Evolutionary conservation across 2,888 invertebrate species (phyloP), one percentile per base, ranked within the genome.

Genomic region (Rhingia rostrata): DNA sequence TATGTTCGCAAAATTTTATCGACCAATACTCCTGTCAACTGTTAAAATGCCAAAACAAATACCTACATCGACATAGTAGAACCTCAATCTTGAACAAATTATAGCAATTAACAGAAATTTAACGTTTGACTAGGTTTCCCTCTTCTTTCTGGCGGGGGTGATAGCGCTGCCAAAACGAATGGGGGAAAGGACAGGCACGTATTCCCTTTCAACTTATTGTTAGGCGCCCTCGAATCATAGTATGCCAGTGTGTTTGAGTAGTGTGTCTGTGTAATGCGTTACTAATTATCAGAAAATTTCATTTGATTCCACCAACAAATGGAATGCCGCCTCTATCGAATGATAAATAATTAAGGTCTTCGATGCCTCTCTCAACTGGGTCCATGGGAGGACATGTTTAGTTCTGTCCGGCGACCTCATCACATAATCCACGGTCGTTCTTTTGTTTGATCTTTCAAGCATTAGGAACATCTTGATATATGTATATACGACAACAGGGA

Each of bases 371-470:
- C 22, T 6, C 33, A 6, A 33, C 60, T 60, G 30, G 45, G 32
- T 30, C 30, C 14, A 66, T 14, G n/a, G 33, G 67, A 54, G 22
- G 51, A 70, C 66, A 54, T 77, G 66, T 54, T 81, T 51, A 74
- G 74, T 70, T 66, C 67, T 60, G 70, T 64, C 66, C 49, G 54
- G 77, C 60, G 70, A 82, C 75, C 81, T 72, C 77, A 72, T 72
- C 82, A 77, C 22, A 77, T 77, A 82, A 82, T 82, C 82, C 77
- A 82, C 66, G 72, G 39, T 67, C 72, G 61, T 77, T 66, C 66
- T 72, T 82, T 82, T 77, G 82, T 72, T 82, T 77, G 77, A 82
- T 82, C 82, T 66, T 77, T 77, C 45, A 77, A 58, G 82, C 77
- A 67, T 77, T 72, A 66, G 22, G 61, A 49, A 72, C 72, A 66